Conservation (phyloP, 1,140 invertebrate species). For the Cecropterus lyciades region DNA sequence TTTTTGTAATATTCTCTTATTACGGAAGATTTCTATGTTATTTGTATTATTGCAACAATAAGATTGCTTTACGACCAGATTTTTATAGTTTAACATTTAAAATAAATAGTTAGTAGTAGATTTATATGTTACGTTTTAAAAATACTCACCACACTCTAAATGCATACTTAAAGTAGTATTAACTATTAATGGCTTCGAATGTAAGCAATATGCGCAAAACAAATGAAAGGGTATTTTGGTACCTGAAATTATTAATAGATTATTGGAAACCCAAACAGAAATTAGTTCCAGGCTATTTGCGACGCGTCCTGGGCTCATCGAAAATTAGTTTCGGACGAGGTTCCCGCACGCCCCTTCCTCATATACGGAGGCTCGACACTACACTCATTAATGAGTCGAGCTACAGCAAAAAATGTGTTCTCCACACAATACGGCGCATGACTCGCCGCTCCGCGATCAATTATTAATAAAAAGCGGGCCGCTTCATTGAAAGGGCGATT, state of each 20-base stretch:
- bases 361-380: slow-evolving; percentile 52
- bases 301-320: slow-evolving; percentile 56
- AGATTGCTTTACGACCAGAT: too few relatives aligned
- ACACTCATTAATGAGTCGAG: slow-evolving; percentile 74
- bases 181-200: too few relatives aligned
- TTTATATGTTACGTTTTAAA: too few relatives aligned
- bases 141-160: too few relatives aligned
- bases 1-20: too few relatives aligned
- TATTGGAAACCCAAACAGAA: slow-evolving; percentile 57
- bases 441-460: slow-evolving; percentile 80
- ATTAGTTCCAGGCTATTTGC: slow-evolving; percentile 72
- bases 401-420: slow-evolving; percentile 77
- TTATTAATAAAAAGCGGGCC: slow-evolving; percentile 84
- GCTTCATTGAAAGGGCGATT: slow-evolving; percentile 84
- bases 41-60: too few relatives aligned
- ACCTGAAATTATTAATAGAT: slow-evolving; percentile 22
- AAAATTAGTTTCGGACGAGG: slow-evolving; percentile 69
- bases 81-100: too few relatives aligned
- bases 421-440: slow-evolving; percentile 78
- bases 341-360: slow-evolving; percentile 52
- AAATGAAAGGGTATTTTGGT: too few relatives aligned
- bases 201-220: too few relatives aligned
- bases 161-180: too few relatives aligned
- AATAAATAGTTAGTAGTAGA: too few relatives aligned
- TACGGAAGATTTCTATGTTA: too few relatives aligned